phyloP scores from a whole-genome alignment of 2,797 vertebrate species.

The Sebastes minor region DNA sequence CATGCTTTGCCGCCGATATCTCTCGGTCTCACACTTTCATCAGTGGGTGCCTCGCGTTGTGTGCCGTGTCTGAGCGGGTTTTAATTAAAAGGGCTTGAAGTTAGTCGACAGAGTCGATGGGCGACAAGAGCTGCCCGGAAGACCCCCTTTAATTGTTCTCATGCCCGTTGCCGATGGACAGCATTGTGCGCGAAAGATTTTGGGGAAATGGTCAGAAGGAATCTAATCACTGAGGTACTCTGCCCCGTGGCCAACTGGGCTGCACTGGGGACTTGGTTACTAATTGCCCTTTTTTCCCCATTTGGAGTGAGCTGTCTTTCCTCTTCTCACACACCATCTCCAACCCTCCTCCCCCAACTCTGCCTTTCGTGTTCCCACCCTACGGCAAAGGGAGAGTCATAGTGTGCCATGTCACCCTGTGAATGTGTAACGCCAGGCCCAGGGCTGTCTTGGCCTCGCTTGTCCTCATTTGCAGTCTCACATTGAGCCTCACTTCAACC shows the following conservation, averaged over 20 bases:
- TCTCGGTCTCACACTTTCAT: constrained; percentile 13
- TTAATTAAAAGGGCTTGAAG: constrained; percentile 55
- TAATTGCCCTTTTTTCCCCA: constrained; percentile 72
- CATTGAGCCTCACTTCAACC: constrained; percentile 69
- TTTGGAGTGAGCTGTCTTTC: constrained; percentile 67
- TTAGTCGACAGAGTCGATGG: constrained; percentile 34
- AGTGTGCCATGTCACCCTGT: constrained; percentile 79
- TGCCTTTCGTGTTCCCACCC: constrained; percentile 68
- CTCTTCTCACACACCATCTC: constrained; percentile 49
- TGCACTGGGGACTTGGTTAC: constrained; percentile 69
- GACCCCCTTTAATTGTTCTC: constrained; percentile 49
- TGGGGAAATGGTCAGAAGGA: constrained; percentile 68
- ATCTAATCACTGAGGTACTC: constrained; percentile 72
- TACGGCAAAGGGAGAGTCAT: constrained; percentile 72
- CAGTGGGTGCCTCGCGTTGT: not conserved
- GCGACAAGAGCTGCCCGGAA: constrained; percentile 32
- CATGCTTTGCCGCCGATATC: not conserved
- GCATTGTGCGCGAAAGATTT: constrained; percentile 44
- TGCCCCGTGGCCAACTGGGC: constrained; percentile 69
- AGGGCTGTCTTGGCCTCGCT: constrained; percentile 65
- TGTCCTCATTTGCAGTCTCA: constrained; percentile 74
- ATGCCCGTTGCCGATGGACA: constrained; percentile 41
- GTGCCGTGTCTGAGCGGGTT: constrained; percentile 30
- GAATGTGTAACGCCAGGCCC: constrained; percentile 71
- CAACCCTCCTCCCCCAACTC: constrained; percentile 2